These are phyloP conservation scores for Drosophila aff. DNA, from an alignment of 1,140 invertebrate genomes.

Conservation along the genomic window DNA sequence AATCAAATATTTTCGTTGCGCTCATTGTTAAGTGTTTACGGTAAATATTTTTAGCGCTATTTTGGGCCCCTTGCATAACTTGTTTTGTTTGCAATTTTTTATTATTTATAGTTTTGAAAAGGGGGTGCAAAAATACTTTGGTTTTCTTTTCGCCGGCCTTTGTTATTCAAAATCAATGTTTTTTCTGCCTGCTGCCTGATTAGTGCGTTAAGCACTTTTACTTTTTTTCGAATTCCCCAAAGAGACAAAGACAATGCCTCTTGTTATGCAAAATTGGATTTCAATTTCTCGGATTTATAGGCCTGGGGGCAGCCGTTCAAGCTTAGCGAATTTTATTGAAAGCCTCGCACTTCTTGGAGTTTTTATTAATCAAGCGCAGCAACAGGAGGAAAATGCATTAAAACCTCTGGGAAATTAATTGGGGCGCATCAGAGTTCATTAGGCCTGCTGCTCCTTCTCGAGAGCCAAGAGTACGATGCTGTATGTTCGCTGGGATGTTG, in stretches of 20 bases:
- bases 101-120: background rate
- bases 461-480: background rate
- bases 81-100: conserved; percentile 40
- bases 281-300: conserved; percentile 28
- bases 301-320: background rate
- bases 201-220: conserved; percentile 68
- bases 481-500: conserved; percentile 16
- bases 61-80: conserved; percentile 39
- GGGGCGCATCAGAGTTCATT: conserved; percentile 33
- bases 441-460: conserved; percentile 13
- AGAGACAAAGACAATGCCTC: conserved; percentile 26
- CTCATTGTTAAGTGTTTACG: conserved; percentile 48
- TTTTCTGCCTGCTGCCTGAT: conserved; percentile 37
- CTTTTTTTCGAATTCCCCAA: conserved; percentile 37
- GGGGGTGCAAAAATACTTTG: conserved; percentile 29
- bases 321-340: conserved; percentile 19
- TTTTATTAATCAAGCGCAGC: conserved; percentile 28
- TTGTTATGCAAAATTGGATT: conserved; percentile 42
- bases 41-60: conserved; percentile 48
- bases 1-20: conserved; percentile 42
- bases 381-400: background rate
- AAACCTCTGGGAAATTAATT: conserved; percentile 32
- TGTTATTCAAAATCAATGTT: conserved; percentile 64
- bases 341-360: background rate
- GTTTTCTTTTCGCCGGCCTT: conserved; percentile 37